These are phyloP conservation scores for Conus betulinus DNA, from an alignment of 1,140 invertebrate genomes.

Conservation along the genomic window DNA sequence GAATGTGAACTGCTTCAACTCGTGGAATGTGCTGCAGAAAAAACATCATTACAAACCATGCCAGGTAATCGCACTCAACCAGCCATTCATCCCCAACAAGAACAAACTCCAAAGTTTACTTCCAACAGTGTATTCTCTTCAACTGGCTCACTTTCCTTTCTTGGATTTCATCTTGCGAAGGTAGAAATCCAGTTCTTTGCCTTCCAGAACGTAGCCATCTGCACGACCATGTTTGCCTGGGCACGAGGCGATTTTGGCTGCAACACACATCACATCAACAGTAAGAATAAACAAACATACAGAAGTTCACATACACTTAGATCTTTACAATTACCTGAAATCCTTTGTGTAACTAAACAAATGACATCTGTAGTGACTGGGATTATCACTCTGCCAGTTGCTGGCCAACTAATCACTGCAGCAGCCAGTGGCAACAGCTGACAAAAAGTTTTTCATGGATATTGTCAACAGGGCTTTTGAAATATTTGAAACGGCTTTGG, in stretches of 20 bases:
- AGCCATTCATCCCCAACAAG: not conserved
- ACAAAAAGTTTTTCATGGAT: no score
- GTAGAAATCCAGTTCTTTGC: constrained; percentile 99
- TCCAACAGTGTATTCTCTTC: not conserved
- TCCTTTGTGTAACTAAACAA: no score
- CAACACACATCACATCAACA: constrained; percentile 71
- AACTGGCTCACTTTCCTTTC: constrained; percentile 76
- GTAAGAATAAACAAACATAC: no score
- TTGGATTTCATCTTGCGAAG: constrained; percentile 92
- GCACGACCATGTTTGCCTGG: constrained; percentile 97
- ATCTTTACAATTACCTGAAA: no score
- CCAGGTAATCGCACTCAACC: not conserved
- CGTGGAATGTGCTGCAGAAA: not conserved
- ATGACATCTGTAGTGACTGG: no score
- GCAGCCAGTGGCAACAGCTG: no score
- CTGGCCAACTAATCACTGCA: no score
- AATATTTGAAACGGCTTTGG: no score
- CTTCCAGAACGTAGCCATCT: constrained; percentile 99
- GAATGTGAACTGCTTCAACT: not conserved
- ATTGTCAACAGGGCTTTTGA: no score
- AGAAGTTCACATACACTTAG: no score
- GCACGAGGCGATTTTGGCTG: constrained; percentile 95
- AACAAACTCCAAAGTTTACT: not conserved
- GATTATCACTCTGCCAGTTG: no score
- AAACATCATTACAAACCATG: not conserved